Evolutionary conservation across 2,113 vertebrate genomes (phyloP), one percentile per base, ranked within the genome.

Genomic region (Miniopterus natalensis): DNA sequence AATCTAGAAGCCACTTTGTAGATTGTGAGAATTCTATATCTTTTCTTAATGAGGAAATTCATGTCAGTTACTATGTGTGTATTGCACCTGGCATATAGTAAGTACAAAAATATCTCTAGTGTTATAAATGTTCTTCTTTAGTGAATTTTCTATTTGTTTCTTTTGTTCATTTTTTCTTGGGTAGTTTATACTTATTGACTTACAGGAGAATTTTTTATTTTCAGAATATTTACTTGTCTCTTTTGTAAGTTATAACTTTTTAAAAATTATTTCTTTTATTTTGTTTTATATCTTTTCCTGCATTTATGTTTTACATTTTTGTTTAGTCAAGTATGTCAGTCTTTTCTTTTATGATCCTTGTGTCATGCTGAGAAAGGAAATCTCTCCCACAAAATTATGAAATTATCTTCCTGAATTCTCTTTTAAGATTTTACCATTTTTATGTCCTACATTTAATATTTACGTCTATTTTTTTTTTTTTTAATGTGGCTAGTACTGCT

Each of bases 381-480:
- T 74, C 21, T 57, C 75, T 74, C 42, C 40, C 31, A 8, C 8
- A 71, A 29, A 77, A 45, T 89, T 66, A 45, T 84, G 73, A 96
- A 92, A 70, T 70, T 61, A 65, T 40, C 23, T 91, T 75, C 21
- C 20, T 81, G 4, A 53, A 45, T 73, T 96, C 31, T 88, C 6
- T 47, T 84, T 61, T 85, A 40, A 85, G 27, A 55, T 91, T 79
- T 63, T 53, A 70, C 63, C 42, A 49, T 51, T 93, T 92, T 70
- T 53, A 59, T 85, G 92, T 96, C 92, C 31, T 92, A 55, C 18
- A 17, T 78, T 74, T 86, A 95, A 66, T 70, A 51, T 88, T 63
- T 88, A 84, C 75, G 31, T 63, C 17, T 9, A 20, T 68, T n/a
- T 66, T 79, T 71, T 83, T 29, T 63, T 3, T 59, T 66, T 73